Conservation (phyloP, 2,113 vertebrate genomes). For the Miniopterus natalensis region DNA sequence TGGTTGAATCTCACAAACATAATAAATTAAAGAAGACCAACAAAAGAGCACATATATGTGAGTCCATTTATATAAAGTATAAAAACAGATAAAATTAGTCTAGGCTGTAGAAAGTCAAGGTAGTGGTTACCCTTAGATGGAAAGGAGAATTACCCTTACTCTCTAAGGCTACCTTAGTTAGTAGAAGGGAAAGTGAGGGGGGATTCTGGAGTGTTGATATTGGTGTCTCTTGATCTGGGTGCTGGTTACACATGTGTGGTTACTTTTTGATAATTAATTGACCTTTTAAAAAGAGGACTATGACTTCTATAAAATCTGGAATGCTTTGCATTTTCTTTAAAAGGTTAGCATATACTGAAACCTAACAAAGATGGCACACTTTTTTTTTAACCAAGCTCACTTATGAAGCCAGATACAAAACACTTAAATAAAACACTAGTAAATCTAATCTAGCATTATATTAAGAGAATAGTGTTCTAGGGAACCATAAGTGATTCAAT, state of each 20-base stretch:
- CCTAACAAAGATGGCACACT: neutral
- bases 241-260: neutral
- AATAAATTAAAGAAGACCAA: slow-evolving; percentile 4
- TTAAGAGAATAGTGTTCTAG: slow-evolving; percentile 56
- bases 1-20: neutral
- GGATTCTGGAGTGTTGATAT: neutral
- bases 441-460: slow-evolving; percentile 65
- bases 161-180: neutral
- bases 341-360: slow-evolving; percentile 42
- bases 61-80: neutral
- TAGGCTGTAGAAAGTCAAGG: neutral
- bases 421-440: slow-evolving; percentile 44
- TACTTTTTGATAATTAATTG: slow-evolving; percentile 27
- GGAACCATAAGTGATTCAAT: slow-evolving; percentile 65
- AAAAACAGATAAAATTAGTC: slow-evolving; percentile 1
- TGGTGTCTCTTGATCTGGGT: neutral
- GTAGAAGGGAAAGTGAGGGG: neutral
- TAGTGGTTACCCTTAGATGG: neutral
- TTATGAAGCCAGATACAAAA: slow-evolving; percentile 57
- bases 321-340: slow-evolving; percentile 21
- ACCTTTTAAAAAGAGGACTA: neutral
- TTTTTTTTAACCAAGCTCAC: slow-evolving; percentile 31
- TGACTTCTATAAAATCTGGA: slow-evolving; percentile 15
- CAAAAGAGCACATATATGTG: neutral
- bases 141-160: neutral